Evolutionary conservation across 1,140 invertebrate species (phyloP), one percentile per base, ranked within the genome.

Genomic region (Euura saliciscinereae): DNA sequence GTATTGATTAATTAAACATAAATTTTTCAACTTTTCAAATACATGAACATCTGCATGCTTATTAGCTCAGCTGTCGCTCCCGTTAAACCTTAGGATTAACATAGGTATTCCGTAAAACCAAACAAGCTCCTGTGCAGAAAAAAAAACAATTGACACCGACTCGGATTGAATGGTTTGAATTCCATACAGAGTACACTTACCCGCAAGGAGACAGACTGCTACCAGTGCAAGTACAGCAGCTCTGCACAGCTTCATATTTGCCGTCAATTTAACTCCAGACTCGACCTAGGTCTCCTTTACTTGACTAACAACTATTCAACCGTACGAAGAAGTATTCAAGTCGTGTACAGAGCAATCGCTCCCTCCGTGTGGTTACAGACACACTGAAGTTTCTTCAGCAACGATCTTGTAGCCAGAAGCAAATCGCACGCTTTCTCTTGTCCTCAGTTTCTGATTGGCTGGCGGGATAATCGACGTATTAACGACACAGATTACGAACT

Each of bases 361-460:
- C 13, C 45, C 46, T 64, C 51, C 66, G 65, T 65, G 44, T 72
- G 77, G 68, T 73, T 76, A 64, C 66, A 68, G 74, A 71, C 68
- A 68, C 72, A 80, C 79, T 81, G 75, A 77, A 68, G 66, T 46
- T 45, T 51, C 13, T 45, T 59, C 4, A 11, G 43, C 45, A 43
- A 28, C 69, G 28, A 71, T 74, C 72, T 69, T 43, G 69, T 68
- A 28, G 28, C 68, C 45, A 69, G 4, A 44, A 11, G 68, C 69
- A 68, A 28, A 69, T 68, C 71, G 75, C 43, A 28, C 28, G 74
- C 79, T 80, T 84, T 84, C 79, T 77, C 74, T 66, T 73, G 66
- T 69, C 59, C 44, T 65, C 71, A 13, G 46, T 13, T 67, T 71
- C 59, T 67, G 66, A 77, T 77, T 77, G 75, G 77, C 59, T 76